Conservation (phyloP, 1,140 invertebrate species). For the Drosophila sechellia region DNA sequence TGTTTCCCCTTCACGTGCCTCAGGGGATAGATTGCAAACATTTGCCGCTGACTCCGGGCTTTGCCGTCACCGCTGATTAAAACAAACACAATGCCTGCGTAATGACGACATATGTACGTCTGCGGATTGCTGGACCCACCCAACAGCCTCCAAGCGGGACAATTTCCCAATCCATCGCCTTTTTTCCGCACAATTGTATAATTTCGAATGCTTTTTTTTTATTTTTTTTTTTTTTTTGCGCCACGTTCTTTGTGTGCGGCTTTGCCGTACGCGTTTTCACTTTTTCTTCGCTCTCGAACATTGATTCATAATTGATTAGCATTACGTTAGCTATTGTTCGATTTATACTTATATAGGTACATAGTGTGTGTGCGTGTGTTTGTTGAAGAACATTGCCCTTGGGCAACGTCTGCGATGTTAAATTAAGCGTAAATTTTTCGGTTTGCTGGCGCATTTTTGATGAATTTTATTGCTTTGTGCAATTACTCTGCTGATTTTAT, state of each 20-base stretch:
- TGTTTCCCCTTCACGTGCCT: conserved; percentile 1
- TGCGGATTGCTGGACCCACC: conserved; percentile 31
- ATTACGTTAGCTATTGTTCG: conserved; percentile 81
- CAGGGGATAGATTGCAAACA: conserved; percentile 59
- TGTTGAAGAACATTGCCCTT: conserved; percentile 19
- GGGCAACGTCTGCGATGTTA: conserved; percentile 58
- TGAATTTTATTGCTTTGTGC: conserved; percentile 69
- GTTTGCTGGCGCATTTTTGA: conserved; percentile 66
- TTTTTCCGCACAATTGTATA: conserved; percentile 82
- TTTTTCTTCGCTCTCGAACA: conserved; percentile 53
- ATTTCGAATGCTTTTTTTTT: conserved; percentile 68
- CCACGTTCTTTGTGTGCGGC: conserved; percentile 16
- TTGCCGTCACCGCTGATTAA: conserved; percentile 72
- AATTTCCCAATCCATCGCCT: conserved; percentile 14
- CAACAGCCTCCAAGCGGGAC: conserved; percentile 11
- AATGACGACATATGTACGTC: conserved; percentile 79
- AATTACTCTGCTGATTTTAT: conserved; percentile 66
- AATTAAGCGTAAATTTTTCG: conserved; percentile 76
- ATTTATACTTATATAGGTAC: conserved; percentile 18
- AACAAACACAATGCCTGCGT: conserved; percentile 80
- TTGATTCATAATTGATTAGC: conserved; percentile 83
- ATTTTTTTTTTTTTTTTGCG: conserved; percentile 61
- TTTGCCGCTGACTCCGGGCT: conserved; percentile 52
- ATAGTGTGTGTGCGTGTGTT: not conserved
- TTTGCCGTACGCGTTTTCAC: conserved; percentile 31